Evolutionary conservation across 2,888 invertebrate genomes (phyloP).

Genomic region (Tipula confusa): DNA sequence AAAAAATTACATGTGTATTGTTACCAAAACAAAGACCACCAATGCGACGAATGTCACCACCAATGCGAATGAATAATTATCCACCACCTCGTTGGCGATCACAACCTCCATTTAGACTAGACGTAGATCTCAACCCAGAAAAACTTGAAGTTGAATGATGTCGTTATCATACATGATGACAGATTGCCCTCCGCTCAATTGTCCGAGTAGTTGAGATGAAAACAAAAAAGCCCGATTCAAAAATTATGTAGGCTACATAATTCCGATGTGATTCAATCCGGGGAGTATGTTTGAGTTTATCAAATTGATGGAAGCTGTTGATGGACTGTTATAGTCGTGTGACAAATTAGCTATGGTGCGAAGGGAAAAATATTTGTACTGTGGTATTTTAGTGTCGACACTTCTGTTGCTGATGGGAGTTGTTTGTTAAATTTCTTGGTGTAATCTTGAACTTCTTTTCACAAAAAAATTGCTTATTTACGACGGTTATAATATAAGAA

Average conservation of each 20-base stretch:
- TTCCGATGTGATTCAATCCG: too few relatives aligned
- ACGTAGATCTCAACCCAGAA: conserved; percentile 44
- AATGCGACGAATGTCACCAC: conserved; percentile 45
- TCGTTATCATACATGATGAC: too few relatives aligned
- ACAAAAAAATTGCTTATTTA: too few relatives aligned
- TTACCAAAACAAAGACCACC: conserved; percentile 57
- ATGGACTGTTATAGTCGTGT: too few relatives aligned
- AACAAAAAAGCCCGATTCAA: background rate
- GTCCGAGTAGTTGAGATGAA: conserved; percentile 42
- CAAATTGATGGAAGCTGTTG: background rate
- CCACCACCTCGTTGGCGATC: conserved; percentile 49
- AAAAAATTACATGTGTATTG: conserved; percentile 90
- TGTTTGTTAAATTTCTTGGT: too few relatives aligned
- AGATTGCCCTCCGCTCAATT: too few relatives aligned
- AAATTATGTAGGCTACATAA: too few relatives aligned
- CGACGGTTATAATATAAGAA: background rate
- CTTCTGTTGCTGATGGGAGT: too few relatives aligned
- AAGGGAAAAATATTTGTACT: background rate
- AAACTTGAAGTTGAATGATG: too few relatives aligned
- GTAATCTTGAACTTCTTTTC: too few relatives aligned
- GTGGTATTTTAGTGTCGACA: too few relatives aligned
- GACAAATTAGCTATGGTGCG: background rate
- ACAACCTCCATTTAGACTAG: conserved; percentile 45
- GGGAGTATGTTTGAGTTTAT: background rate
- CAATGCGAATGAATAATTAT: conserved; percentile 39